Percentiles rank a stretch among this genome's conserved stretches.
Evolutionary conservation across 2,113 vertebrate genomes (phyloP).

Genomic region (Chitala chitala): DNA sequence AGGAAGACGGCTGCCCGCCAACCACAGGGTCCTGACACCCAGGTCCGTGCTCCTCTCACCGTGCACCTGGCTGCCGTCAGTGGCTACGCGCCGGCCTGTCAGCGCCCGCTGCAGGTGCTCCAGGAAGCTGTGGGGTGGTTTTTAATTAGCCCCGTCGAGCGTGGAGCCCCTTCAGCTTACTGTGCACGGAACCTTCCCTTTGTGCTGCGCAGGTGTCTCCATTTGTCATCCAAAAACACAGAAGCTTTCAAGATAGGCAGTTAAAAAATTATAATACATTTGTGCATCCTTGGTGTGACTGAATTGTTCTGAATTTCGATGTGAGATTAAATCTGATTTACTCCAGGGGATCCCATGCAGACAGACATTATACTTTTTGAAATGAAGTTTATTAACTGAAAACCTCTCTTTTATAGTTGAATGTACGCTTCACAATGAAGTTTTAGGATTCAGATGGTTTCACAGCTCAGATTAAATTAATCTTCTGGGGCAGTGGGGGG

Average conservation of each 20-base stretch:
- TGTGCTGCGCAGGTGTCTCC: slow-evolving; percentile 44
- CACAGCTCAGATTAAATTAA: neutral
- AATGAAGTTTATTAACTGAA: neutral
- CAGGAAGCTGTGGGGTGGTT: slow-evolving; percentile 46
- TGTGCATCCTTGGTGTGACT: neutral
- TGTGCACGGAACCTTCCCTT: slow-evolving; percentile 39
- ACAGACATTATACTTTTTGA: neutral
- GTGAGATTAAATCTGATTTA: slow-evolving; percentile 4
- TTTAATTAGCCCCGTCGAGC: slow-evolving; percentile 49
- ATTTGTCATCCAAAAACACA: slow-evolving; percentile 30
- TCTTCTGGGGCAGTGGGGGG: neutral
- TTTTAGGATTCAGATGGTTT: neutral
- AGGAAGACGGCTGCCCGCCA: no score
- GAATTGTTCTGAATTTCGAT: neutral
- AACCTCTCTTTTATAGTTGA: neutral
- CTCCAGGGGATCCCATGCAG: neutral
- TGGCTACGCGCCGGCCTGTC: slow-evolving; percentile 43
- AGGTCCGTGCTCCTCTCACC: neutral
- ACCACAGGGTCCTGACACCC: neutral
- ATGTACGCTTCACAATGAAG: neutral
- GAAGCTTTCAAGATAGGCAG: slow-evolving; percentile 26
- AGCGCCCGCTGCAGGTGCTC: slow-evolving; percentile 36
- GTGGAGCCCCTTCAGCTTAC: slow-evolving; percentile 25
- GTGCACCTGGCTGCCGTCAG: slow-evolving; percentile 44
- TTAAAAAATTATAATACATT: neutral